phyloP scores from a whole-genome alignment of 1,140 invertebrate species.

The Ceratina japonica region DNA sequence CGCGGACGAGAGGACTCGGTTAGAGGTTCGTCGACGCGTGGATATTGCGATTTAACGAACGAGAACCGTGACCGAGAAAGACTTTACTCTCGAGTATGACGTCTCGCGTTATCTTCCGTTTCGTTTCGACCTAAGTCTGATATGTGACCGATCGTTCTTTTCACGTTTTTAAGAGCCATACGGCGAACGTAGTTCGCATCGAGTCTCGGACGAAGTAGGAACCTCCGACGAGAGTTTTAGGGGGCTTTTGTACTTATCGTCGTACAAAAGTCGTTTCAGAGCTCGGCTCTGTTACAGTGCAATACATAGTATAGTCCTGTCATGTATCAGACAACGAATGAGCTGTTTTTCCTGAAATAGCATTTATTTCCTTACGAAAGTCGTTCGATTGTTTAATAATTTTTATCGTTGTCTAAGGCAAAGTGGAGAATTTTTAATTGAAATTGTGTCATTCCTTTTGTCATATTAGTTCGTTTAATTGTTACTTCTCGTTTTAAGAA shows the following conservation, averaged over 20 bases:
- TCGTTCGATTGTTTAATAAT: background rate
- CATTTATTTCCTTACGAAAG: background rate
- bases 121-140: background rate
- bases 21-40: background rate
- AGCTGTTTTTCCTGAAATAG: background rate
- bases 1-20: background rate
- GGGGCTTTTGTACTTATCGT: conserved; percentile 22
- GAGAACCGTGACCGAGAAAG: background rate
- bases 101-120: conserved; percentile 22
- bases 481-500: background rate
- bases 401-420: too few relatives aligned
- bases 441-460: background rate
- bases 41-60: background rate
- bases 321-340: conserved; percentile 4
- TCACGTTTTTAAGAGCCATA: background rate
- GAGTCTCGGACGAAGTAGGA: background rate
- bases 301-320: background rate
- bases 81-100: conserved; percentile 7
- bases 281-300: background rate
- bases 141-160: background rate
- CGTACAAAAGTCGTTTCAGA: background rate
- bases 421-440: too few relatives aligned
- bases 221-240: background rate
- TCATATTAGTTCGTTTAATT: background rate
- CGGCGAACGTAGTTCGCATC: too few relatives aligned